Base-by-base conservation (phyloP, 2,113 vertebrate genomes). In the Amphiprion percula region DNA sequence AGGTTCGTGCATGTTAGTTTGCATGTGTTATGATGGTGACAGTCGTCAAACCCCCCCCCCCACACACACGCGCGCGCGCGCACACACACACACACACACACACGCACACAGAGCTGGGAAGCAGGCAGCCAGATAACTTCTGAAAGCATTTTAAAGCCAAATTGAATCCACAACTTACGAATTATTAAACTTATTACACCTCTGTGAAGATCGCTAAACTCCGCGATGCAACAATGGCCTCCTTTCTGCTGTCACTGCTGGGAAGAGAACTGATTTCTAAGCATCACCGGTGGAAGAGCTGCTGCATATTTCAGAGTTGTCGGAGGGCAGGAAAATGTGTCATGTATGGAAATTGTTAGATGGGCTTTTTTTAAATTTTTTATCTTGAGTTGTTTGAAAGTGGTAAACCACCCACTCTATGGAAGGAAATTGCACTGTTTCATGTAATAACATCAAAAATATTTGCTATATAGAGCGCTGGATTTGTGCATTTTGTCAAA, bases 141-240 rank as follows among this genome's bases (percentile, higher is more conserved):
- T 83, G 64, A 80, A 85, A 79, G 72, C 23, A 12, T 58, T 81
- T 90, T 88, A 69, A 68, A 86, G 80, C 66, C 11, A 73, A 87
- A 89, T 28, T 68, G 16, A 80, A 88, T 77, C 59, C 76, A 77
- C 70, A 84, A 61, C 44, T 49, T 66, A 11, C 86, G 58, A 83
- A 86, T 91, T 67, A 81, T 90, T 88, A 61, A 85, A 87, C 21
- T 68, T 66, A 71, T 89, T 78, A 79, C 84, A 86, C 84, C 84
- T 87, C 80, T 63, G 75, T 78, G 78, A 74, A 58, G 68, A 77
- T 79, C 30, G 16, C 68, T 83, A 67, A 79, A 79, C 72, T 84
- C 52, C 4, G 17, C 49, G 41, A 68, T 76, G 80, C 74, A 80
- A 88, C 82, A 81, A 44, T 58, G 78, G 74, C 86, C 78, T 86